phyloP scores from a whole-genome alignment of 1,140 invertebrate species.

The Zophobas atratus region DNA sequence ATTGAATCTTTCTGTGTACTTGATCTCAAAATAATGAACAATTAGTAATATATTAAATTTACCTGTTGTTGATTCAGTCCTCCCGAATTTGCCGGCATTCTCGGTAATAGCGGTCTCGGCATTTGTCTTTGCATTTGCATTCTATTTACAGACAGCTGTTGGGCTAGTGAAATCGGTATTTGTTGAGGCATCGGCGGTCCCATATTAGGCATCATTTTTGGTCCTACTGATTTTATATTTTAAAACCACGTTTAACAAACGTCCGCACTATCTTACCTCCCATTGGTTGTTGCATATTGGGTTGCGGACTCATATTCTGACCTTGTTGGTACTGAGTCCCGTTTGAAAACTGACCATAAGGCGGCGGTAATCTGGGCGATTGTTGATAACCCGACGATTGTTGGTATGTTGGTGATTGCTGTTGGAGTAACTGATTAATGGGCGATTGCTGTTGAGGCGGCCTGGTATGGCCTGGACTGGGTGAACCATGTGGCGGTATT shows the following conservation, averaged over 20 bases:
- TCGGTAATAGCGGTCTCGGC: constrained; percentile 56
- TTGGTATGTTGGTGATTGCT: constrained; percentile 63
- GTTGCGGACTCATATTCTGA: constrained; percentile 48
- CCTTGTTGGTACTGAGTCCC: constrained; percentile 37
- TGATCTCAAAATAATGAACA: too few species aligned
- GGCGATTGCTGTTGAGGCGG: constrained; percentile 65
- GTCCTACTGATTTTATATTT: constrained; percentile 9
- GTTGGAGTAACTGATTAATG: constrained; percentile 62
- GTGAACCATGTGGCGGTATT: constrained; percentile 66
- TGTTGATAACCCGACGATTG: constrained; percentile 52
- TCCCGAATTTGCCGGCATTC: constrained; percentile 53
- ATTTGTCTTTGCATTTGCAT: constrained; percentile 56
- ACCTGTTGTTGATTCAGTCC: constrained; percentile 63
- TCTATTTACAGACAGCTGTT: constrained; percentile 56
- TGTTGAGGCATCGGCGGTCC: constrained; percentile 51
- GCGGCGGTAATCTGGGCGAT: constrained; percentile 56
- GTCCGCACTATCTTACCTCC: background rate
- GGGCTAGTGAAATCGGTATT: constrained; percentile 43
- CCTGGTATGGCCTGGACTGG: constrained; percentile 64
- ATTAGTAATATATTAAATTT: constrained; percentile 5
- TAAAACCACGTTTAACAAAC: background rate
- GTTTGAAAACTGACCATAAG: constrained; percentile 51
- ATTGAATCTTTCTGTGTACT: too few species aligned
- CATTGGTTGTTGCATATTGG: constrained; percentile 41
- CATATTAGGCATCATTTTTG: constrained; percentile 52